Base-by-base conservation (phyloP, 2,113 vertebrate species). In the Serinus canaria region DNA sequence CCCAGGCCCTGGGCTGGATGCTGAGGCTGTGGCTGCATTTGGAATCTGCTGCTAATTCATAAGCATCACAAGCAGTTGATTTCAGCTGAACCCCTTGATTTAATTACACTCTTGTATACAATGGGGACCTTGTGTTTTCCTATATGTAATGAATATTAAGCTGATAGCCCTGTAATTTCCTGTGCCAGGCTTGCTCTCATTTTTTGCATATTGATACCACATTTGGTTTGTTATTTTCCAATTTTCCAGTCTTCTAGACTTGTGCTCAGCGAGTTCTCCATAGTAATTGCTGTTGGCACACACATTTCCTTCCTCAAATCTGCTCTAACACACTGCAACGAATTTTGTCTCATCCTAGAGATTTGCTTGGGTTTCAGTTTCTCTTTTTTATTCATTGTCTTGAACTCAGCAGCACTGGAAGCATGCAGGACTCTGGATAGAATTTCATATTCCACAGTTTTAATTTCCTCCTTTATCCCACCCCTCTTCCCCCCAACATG, bases 181-280 rank as follows among this genome's bases (percentile, higher is more conserved):
- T 96, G 95, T 92, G 53, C 92, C 41, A 82, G 89, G 81, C 91
- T 39, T 88, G 78, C 92, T 96, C 91, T 94, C 85, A 67, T 89
- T 96, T 97, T 97, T 96, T 98, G 97, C 96, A 97, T 97, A 96
- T 87, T 94, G 97, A 97, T 96, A 93, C 92, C 95, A 92, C 82
- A 73, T 97, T 97, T 96, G 83, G 94, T 94, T 97, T 90, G 94
- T 90, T 96, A 85, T 96, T 97, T 97, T 97, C 95, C 96, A 96
- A 97, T 97, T 97, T 97, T 97, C 94, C 90, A 96, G 96, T 95
- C 93, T 97, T 97, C 95, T 95, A 93, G 95, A 95, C 95, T 96
- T 93, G 89, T 78, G 92, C 95, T 96, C 92, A 95, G 94, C 28
- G 85, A 94, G 90, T 97, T 96, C 94, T 96, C 91, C 94, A 94